A percentile compares a stretch with the other conserved stretches of the same genome.
Evolutionary conservation across 92 coral and sea anemone species (phyloP).

Genomic region (Umimayanthus kanabou): DNA sequence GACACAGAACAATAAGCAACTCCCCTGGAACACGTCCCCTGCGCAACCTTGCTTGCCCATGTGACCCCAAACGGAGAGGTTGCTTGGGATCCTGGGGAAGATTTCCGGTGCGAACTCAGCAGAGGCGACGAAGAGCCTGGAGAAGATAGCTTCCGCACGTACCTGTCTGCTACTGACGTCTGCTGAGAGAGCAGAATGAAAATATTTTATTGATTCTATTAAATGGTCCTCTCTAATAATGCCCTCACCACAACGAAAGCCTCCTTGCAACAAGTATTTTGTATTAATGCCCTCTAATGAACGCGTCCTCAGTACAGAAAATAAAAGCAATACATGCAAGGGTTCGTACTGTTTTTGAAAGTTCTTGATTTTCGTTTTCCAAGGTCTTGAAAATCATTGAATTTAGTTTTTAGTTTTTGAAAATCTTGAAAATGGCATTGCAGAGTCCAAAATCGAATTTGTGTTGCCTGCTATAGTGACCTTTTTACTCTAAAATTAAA

Average conservation of each 20-base stretch:
- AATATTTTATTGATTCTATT: neutral
- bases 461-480: no score
- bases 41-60: slow-evolving; percentile 70
- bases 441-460: no score
- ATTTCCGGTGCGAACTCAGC: slow-evolving; percentile 12
- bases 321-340: neutral
- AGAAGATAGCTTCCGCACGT: slow-evolving; percentile 25
- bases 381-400: no score
- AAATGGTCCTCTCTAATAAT: no score
- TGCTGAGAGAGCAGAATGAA: neutral
- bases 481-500: no score
- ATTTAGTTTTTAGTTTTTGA: no score
- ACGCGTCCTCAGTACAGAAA: neutral
- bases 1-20: neutral
- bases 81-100: neutral
- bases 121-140: slow-evolving; percentile 29
- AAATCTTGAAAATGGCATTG: no score
- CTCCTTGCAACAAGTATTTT: neutral
- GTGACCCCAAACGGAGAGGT: slow-evolving; percentile 58
- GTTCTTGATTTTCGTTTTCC: no score
- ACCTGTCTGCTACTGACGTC: slow-evolving; percentile 33
- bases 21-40: slow-evolving; percentile 36
- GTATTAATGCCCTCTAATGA: neutral
- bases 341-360: no score
- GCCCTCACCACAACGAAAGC: neutral